phyloP scores from a whole-genome alignment of 1,140 invertebrate genomes.

The Dendroctonus valens region DNA sequence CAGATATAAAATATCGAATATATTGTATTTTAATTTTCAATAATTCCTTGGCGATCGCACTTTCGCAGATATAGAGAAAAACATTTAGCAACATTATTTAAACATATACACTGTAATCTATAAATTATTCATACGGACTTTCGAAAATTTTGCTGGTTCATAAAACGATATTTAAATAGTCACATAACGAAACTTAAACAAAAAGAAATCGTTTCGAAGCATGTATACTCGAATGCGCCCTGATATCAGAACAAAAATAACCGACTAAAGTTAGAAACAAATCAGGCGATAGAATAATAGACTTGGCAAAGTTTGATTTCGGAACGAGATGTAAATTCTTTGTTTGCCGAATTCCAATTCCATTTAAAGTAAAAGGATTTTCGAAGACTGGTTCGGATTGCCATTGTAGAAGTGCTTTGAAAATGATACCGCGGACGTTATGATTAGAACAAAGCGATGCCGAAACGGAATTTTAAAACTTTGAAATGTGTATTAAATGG shows the following conservation, averaged over 20 bases:
- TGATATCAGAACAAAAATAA: slow-evolving; percentile 24
- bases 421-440: slow-evolving; percentile 29
- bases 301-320: slow-evolving; percentile 31
- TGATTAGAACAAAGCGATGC: slow-evolving; percentile 15
- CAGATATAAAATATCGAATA: too few relatives aligned
- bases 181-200: too few relatives aligned
- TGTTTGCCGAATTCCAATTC: slow-evolving; percentile 35
- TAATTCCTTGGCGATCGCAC: too few relatives aligned
- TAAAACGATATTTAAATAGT: not conserved
- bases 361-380: slow-evolving; percentile 34
- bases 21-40: too few relatives aligned
- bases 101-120: too few relatives aligned
- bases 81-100: too few relatives aligned
- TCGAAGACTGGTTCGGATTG: slow-evolving; percentile 21
- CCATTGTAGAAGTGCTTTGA: slow-evolving; percentile 20
- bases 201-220: slow-evolving; percentile 13
- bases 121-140: too few relatives aligned
- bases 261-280: slow-evolving; percentile 28
- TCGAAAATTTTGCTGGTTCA: too few relatives aligned
- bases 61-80: too few relatives aligned
- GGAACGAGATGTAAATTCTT: slow-evolving; percentile 36
- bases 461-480: slow-evolving; percentile 8
- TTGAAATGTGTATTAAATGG: slow-evolving; percentile 4
- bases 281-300: slow-evolving; percentile 32
- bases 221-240: slow-evolving; percentile 1